Percentiles rank a stretch among this genome's conserved stretches.
These are phyloP conservation scores for Campopleginae sp. DNA, from an alignment of 2,888 invertebrate species.

Conservation along the genomic window DNA sequence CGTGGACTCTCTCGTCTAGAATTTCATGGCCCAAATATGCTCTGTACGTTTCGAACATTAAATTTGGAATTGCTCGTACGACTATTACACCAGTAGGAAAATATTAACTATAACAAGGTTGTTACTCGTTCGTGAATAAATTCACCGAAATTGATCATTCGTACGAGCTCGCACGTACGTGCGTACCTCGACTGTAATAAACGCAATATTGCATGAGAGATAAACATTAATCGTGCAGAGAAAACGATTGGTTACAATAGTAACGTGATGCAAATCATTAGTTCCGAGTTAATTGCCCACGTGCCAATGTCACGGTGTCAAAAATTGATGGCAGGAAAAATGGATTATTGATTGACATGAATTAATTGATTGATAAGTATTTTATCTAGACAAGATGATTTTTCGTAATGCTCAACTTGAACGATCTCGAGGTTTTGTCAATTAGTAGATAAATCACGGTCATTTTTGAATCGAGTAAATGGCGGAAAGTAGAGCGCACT, in stretches of 20 bases:
- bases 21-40: background rate
- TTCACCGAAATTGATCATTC: background rate
- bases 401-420: background rate
- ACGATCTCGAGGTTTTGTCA: background rate
- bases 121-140: background rate
- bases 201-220: background rate
- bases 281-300: background rate
- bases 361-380: background rate
- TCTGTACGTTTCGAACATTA: background rate
- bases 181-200: background rate
- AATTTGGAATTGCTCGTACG: background rate
- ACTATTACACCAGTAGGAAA: background rate
- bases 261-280: background rate
- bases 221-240: background rate
- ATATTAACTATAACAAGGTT: background rate
- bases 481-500: constrained; percentile 19
- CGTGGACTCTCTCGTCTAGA: background rate
- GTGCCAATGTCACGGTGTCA: background rate
- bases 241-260: background rate
- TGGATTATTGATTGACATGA: background rate
- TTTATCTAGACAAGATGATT: background rate
- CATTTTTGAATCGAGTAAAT: constrained; percentile 27
- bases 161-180: background rate
- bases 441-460: constrained; percentile 10
- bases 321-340: background rate